Evolutionary conservation across 1,140 invertebrate genomes (phyloP).

Genomic region (Drosophila pallidifrons): DNA sequence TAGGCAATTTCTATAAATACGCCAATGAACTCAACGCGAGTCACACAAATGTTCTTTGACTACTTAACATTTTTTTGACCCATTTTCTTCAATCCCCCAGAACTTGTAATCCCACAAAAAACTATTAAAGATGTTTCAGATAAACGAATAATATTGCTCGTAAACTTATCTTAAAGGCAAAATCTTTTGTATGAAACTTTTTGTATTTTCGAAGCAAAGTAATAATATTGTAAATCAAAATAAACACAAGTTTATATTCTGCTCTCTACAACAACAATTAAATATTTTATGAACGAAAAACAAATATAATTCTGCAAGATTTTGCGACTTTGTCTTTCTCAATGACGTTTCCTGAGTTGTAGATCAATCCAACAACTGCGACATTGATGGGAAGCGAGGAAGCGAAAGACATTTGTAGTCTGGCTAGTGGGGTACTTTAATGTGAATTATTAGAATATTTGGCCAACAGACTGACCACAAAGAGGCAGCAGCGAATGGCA

Average conservation of each 20-base stretch:
- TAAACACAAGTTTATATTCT: not conserved
- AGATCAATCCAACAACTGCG: constrained; percentile 40
- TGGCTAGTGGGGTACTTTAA: constrained; percentile 2
- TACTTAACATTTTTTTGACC: constrained; percentile 58
- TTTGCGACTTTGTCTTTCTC: not conserved
- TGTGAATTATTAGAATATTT: constrained; percentile 28
- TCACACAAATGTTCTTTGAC: constrained; percentile 58
- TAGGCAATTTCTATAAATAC: constrained; percentile 83
- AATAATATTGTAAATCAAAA: no score
- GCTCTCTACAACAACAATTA: not conserved
- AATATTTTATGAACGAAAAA: not conserved
- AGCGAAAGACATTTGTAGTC: not conserved
- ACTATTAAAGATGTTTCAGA: not conserved
- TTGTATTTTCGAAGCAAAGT: no score
- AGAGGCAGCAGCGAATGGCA: constrained; percentile 31
- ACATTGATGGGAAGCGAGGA: not conserved
- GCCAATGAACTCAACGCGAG: constrained; percentile 74
- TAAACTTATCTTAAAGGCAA: not conserved
- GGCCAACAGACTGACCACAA: constrained; percentile 7
- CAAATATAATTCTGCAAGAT: not conserved
- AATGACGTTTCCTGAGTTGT: not conserved
- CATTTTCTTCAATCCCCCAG: not conserved
- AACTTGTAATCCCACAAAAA: not conserved
- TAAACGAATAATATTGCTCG: no score
- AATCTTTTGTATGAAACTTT: no score